These are phyloP conservation scores for Cybosia mesomella DNA, from an alignment of 2,888 invertebrate genomes.

Conservation along the genomic window DNA sequence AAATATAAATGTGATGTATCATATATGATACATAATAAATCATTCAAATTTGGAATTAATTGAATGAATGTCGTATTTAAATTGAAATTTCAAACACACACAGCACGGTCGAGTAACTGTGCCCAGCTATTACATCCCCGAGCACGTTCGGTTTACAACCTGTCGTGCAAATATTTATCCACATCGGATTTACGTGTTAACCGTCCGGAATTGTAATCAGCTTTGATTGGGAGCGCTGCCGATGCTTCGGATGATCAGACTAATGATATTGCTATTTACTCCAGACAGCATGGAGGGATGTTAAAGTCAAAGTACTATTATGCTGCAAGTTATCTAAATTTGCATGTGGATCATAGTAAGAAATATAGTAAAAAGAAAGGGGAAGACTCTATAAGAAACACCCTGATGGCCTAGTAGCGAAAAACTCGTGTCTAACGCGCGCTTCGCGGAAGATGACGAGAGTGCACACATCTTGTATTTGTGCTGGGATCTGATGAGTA, in stretches of 20 bases:
- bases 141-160: constrained; percentile 82
- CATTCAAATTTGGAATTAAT: constrained; percentile 43
- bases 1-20: no score
- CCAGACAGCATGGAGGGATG: constrained; percentile 11
- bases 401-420: background rate
- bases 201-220: constrained; percentile 82
- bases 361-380: background rate
- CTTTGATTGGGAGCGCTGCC: constrained; percentile 71
- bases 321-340: background rate
- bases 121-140: constrained; percentile 68
- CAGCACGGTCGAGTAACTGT: constrained; percentile 77
- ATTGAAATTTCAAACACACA: constrained; percentile 66
- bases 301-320: background rate
- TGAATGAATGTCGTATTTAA: constrained; percentile 50
- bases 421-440: background rate
- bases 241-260: constrained; percentile 42
- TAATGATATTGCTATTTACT: constrained; percentile 47
- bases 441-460: background rate
- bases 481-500: background rate
- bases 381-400: no score
- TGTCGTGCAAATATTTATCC: constrained; percentile 86
- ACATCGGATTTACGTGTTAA: constrained; percentile 83
- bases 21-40: background rate
- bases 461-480: background rate
- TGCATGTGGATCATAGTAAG: background rate